Evolutionary conservation across 1,140 invertebrate species (phyloP).

Genomic region (Pygmarrhopalites habei): DNA sequence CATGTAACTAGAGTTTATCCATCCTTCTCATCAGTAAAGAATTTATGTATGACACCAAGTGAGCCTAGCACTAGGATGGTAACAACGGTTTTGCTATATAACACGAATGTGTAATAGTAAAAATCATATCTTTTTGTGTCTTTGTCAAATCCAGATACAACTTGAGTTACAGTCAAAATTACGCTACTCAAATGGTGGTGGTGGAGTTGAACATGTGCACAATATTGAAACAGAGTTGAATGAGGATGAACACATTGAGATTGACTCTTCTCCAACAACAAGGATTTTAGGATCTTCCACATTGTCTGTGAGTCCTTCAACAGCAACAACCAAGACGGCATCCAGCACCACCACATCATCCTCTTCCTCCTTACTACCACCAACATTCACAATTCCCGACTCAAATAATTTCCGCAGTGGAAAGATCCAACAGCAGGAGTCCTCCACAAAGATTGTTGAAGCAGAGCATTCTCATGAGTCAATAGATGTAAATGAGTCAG

Average conservation of each 20-base stretch:
- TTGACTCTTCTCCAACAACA: not conserved
- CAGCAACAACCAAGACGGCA: not conserved
- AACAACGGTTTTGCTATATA: too few species aligned
- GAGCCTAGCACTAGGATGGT: too few species aligned
- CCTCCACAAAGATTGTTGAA: not conserved
- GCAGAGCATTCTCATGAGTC: constrained; percentile 1
- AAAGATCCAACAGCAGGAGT: too few species aligned
- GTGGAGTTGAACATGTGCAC: not conserved
- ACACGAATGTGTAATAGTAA: too few species aligned
- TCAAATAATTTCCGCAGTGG: too few species aligned
- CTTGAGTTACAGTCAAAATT: constrained; percentile 36
- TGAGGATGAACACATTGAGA: not conserved
- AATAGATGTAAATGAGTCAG: constrained; percentile 4
- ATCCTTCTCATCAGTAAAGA: too few species aligned
- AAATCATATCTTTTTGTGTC: too few species aligned
- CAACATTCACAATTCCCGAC: not conserved
- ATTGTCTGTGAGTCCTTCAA: not conserved
- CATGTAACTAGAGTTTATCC: too few species aligned
- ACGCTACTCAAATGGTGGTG: constrained; percentile 6
- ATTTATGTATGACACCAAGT: too few species aligned
- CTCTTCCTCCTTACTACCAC: not conserved
- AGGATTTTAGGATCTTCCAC: not conserved
- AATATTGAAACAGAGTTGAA: not conserved
- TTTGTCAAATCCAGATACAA: too few species aligned
- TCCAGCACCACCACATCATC: not conserved